These are phyloP conservation scores for Pterocles burchelli DNA, from an alignment of 2,113 vertebrate genomes.

Conservation along the genomic window DNA sequence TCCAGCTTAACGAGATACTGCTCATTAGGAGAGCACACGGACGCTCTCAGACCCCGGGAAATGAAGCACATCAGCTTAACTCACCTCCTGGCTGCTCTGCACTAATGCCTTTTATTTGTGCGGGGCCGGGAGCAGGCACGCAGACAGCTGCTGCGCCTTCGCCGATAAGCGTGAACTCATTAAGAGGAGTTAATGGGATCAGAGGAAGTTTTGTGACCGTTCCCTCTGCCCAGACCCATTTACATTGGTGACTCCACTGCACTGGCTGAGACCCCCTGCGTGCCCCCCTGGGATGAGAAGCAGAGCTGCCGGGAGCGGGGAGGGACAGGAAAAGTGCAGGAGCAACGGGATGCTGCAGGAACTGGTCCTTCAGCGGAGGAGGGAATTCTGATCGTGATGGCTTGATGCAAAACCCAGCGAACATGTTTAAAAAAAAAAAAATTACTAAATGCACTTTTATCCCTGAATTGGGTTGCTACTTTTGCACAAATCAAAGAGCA, in stretches of 20 bases:
- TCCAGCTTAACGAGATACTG: background rate
- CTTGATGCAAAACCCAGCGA: background rate
- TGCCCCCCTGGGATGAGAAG: background rate
- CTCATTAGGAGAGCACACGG: background rate
- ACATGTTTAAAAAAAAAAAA: rapidly evolving
- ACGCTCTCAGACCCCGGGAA: background rate
- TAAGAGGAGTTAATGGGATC: background rate
- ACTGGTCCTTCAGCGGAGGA: background rate
- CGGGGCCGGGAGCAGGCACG: background rate
- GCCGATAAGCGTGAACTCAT: background rate
- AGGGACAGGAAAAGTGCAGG: background rate
- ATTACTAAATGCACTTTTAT: background rate
- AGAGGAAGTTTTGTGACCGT: background rate
- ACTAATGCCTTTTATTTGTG: background rate
- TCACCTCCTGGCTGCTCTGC: background rate
- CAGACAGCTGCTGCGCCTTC: background rate
- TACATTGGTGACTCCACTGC: rapidly evolving
- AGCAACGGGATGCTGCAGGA: background rate
- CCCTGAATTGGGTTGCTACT: background rate
- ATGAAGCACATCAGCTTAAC: background rate
- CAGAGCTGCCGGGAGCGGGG: background rate
- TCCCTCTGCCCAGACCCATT: background rate
- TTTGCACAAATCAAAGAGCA: background rate
- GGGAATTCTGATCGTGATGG: background rate
- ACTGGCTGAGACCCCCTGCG: rapidly evolving